phyloP scores from a whole-genome alignment of 2,888 invertebrate species.

The Perithous albicinctus region DNA sequence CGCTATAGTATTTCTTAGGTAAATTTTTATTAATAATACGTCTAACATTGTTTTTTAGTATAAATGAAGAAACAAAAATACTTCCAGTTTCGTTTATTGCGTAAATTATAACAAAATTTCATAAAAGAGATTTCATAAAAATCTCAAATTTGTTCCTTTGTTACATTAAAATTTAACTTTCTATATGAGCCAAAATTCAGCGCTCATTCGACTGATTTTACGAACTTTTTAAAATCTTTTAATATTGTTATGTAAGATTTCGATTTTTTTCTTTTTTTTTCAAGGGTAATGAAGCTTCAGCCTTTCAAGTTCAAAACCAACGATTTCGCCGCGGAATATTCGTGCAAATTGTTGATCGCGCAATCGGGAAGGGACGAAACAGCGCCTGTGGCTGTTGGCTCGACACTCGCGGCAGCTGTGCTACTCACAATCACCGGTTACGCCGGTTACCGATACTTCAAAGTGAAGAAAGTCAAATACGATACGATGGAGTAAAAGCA shows the following conservation, averaged over 20 bases:
- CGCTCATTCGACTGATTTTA: neutral
- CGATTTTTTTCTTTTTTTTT: slow-evolving; percentile 40
- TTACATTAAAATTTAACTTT: no score
- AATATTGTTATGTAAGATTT: neutral
- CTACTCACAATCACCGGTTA: slow-evolving; percentile 93
- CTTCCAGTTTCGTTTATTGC: neutral
- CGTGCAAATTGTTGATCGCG: slow-evolving; percentile 87
- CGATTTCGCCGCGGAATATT: slow-evolving; percentile 89
- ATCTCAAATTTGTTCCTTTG: no score
- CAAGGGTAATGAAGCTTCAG: slow-evolving; percentile 89
- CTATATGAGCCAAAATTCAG: no score
- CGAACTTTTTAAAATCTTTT: neutral
- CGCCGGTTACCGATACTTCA: slow-evolving; percentile 93
- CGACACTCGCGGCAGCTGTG: slow-evolving; percentile 93
- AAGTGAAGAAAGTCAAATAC: slow-evolving; percentile 96
- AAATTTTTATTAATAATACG: neutral
- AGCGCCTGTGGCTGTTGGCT: slow-evolving; percentile 93
- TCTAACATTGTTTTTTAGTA: neutral
- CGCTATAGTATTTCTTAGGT: slow-evolving; percentile 80
- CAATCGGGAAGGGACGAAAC: slow-evolving; percentile 90
- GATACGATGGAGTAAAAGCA: slow-evolving; percentile 95
- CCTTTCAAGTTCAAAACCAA: slow-evolving; percentile 95
- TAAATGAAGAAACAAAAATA: neutral
- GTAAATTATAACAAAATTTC: neutral
- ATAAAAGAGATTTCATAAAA: no score